Base-by-base conservation (phyloP, 2,113 vertebrate genomes). In the Tragelaphus strepsiceros region DNA sequence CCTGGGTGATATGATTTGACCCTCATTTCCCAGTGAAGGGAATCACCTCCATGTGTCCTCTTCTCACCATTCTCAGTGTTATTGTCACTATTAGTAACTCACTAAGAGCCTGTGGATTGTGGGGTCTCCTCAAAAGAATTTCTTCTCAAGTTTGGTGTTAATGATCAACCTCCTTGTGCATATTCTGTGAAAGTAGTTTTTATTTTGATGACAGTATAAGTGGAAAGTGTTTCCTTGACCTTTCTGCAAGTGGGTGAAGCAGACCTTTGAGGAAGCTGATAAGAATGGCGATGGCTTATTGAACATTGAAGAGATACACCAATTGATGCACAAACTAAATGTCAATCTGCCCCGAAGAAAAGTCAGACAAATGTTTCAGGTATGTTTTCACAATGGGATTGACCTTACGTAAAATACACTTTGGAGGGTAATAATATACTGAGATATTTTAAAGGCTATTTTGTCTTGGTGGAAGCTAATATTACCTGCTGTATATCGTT, bases 281-380 rank as follows among this genome's bases (percentile, higher is more conserved):
- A 99, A 99, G 98, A 99, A 99, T 4, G 99, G 99, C 0, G 99
- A 99, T 0, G 99, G 99, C 8, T 98, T 99, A 53, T 97, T 99
- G 95, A 99, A 99, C 97, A 99, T 99, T 5, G 99, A 99, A 64
- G 99, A 99, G 98, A 99, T 99, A 98, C 99, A 99, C 98, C 99
- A 99, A 96, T 94, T 99, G 97, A 99, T 99, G 98, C 99, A 99
- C 94, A 99, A 99, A 97, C 99, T 99, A 46, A 99, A 99, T 13
- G 99, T 99, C n/a, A 99, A 99, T 97, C 98, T 99, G 98, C 99
- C 99, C 19, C 99, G 99, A 53, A 99, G 99, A 98, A 99, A 99
- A 99, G 99, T 99, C 98, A 99, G 99, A 32, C 99, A 99, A 93
- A 99, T 99, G 99, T 99, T 99, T 97, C 99, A 99, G 99, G 99